Conservation (phyloP, 2,797 vertebrate genomes). For the Adrianichthys oophorus region DNA sequence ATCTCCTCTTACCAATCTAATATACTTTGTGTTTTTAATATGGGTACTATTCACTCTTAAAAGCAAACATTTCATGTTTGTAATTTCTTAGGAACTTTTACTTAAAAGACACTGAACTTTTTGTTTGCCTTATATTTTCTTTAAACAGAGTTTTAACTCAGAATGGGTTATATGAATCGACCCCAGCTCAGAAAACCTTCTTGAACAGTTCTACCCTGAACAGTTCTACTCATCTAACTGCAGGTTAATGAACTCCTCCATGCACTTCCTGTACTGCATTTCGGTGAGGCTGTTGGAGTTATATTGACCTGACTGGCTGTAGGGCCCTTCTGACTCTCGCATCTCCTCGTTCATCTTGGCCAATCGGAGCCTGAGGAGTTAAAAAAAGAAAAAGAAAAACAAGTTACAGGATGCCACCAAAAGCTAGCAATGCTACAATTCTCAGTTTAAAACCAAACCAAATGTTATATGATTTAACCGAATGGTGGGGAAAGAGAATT, state of each 20-base stretch:
- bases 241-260: slow-evolving; percentile 96
- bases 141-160: neutral
- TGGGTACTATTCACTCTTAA: no score
- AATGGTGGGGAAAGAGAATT: no score
- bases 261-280: slow-evolving; percentile 97
- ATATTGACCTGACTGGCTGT: slow-evolving; percentile 98
- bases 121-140: neutral
- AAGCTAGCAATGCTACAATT: no score
- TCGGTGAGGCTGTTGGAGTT: slow-evolving; percentile 92
- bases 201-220: slow-evolving; percentile 63
- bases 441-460: no score
- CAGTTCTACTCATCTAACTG: slow-evolving; percentile 88
- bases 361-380: slow-evolving; percentile 85
- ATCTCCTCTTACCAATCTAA: no score
- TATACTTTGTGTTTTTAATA: no score
- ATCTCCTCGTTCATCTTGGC: slow-evolving; percentile 99
- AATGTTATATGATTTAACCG: no score
- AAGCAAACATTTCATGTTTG: slow-evolving; percentile 18
- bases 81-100: neutral
- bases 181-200: slow-evolving; percentile 21
- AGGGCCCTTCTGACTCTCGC: slow-evolving; percentile 96
- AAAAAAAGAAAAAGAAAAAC: neutral
- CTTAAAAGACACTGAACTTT: neutral
- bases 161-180: slow-evolving; percentile 18
- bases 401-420: neutral